Evolutionary conservation across 2,113 vertebrate species (phyloP), one percentile per base, ranked within the genome.

Genomic region (Grallaria varia): DNA sequence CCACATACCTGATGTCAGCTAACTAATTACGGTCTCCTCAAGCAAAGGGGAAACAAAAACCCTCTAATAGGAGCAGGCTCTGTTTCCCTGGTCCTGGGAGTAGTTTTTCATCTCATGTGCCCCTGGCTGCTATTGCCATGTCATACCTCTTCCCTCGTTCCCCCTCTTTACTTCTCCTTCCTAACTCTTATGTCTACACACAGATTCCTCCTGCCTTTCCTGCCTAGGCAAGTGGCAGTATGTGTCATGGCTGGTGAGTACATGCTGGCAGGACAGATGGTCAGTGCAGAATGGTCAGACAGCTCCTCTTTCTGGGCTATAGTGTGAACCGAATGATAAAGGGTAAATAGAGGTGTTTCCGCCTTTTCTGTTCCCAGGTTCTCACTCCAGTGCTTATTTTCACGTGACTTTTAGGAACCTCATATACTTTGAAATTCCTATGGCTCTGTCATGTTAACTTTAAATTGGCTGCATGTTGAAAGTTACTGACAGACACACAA

Each of bases 121-220:
- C 9, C 13, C 42, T 60, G 23, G 10, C 16, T 90, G 33, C 28
- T 79, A 4, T 30, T 59, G 27, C 33, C 12, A 37, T 15, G 20
- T 50, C 62, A 25, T 18, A 53, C 8, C 10, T 83, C 16, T 76
- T 19, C 17, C 9, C 39, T 59, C 14, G 20, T n/a, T 91, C 30
- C 64, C 5, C 10, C 23, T 76, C 18, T 55, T 66, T 35, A 25
- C 17, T 68, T 25, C 35, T 64, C 19, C 55, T 74, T 47, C 40
- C 8, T 47, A 33, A 11, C 22, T 42, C 39, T 49, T 18, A 47
- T 0, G 0, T 21, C 27, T 33, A 10, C 2, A 2, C 1, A 1
- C 27, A 42, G 49, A 58, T 35, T 24, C 37, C 27, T 89, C 24
- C n/a, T 62, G 27, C 31, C 28, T 72, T 39, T 85, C 59, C 75